Percentiles rank a stretch among this genome's conserved stretches.
These are phyloP conservation scores for Netelia virgata DNA, from an alignment of 2,888 invertebrate genomes.

Conservation along the genomic window DNA sequence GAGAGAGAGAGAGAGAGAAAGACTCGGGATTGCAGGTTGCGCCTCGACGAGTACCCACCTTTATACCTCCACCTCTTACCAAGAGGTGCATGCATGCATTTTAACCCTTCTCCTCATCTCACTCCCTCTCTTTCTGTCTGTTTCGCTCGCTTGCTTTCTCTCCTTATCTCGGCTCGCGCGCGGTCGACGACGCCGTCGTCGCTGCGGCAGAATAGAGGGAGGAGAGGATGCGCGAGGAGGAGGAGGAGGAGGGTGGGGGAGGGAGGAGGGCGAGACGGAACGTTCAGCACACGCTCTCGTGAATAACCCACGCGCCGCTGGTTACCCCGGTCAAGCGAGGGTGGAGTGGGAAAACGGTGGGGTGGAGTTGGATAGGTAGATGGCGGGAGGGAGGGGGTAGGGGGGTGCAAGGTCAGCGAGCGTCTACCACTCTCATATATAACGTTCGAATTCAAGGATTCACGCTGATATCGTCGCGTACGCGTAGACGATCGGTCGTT, in stretches of 20 bases:
- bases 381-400: constrained; percentile 23
- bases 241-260: not conserved
- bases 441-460: constrained; percentile 61
- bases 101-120: constrained; percentile 63
- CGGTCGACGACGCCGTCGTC: constrained; percentile 46
- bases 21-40: constrained; percentile 36
- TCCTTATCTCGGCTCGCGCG: constrained; percentile 66
- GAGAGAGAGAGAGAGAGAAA: constrained; percentile 49
- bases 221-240: constrained; percentile 7
- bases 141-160: constrained; percentile 66
- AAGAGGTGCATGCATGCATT: constrained; percentile 68
- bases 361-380: not conserved
- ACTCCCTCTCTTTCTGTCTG: not conserved
- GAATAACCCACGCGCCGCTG: constrained; percentile 68
- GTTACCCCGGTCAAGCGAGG: constrained; percentile 39
- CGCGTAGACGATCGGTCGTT: no score
- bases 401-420: constrained; percentile 78
- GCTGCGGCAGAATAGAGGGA: no score
- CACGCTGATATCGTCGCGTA: not conserved
- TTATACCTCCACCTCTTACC: constrained; percentile 14
- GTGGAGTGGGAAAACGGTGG: not conserved
- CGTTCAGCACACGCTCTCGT: constrained; percentile 52
- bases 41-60: constrained; percentile 25
- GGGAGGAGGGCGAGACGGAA: constrained; percentile 14
- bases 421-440: constrained; percentile 73